phyloP scores from a whole-genome alignment of 2,797 vertebrate species.

The Tolypeutes matacus region DNA sequence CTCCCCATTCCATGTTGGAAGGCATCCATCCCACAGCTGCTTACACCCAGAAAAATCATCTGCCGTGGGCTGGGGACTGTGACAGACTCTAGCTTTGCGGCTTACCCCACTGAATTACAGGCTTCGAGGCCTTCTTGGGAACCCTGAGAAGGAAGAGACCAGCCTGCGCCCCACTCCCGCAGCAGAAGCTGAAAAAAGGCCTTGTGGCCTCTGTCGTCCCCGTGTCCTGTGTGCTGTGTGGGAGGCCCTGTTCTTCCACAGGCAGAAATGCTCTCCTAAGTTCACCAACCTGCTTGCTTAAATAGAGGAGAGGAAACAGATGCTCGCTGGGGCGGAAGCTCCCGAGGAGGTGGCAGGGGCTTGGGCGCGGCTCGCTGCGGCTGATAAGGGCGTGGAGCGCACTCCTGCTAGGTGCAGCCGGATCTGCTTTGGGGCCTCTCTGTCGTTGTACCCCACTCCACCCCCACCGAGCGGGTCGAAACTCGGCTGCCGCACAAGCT shows the following conservation, averaged over 20 bases:
- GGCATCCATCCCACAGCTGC: no score
- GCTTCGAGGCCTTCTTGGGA: background rate
- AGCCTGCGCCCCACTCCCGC: background rate
- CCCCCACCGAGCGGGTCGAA: background rate
- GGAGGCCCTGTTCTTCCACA: background rate
- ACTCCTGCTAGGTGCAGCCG: background rate
- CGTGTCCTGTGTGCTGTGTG: background rate
- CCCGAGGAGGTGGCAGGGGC: conserved; percentile 30
- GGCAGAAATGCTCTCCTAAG: background rate
- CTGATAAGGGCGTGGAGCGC: background rate
- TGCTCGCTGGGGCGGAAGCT: conserved; percentile 80
- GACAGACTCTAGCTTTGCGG: background rate
- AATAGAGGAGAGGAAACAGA: conserved; percentile 85
- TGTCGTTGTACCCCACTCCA: background rate
- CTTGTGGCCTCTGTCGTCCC: background rate
- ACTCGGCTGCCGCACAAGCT: background rate
- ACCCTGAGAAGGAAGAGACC: no score
- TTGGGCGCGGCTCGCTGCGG: conserved; percentile 49
- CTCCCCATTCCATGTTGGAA: no score
- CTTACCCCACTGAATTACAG: background rate
- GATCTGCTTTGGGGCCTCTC: background rate
- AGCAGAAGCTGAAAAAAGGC: background rate
- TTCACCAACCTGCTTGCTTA: conserved; percentile 38
- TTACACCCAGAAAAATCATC: no score
- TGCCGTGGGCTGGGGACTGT: background rate